Evolutionary conservation across 2,113 vertebrate genomes (phyloP).

Genomic region (Lethenteron reissneri): DNA sequence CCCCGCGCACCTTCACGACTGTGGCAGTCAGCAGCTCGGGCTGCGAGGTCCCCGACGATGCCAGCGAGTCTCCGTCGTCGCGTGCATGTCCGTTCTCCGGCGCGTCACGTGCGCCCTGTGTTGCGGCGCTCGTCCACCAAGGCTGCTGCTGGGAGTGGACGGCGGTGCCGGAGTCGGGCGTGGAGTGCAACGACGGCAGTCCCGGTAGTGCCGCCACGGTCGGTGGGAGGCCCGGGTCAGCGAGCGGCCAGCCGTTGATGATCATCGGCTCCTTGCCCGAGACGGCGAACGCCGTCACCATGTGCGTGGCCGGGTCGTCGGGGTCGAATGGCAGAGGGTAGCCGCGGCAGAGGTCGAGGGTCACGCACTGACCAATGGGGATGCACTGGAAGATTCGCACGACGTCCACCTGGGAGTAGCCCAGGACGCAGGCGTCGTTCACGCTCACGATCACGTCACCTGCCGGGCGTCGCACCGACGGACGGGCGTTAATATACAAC

Average conservation of each 20-base stretch:
- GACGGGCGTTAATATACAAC: no score
- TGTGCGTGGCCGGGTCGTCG: conserved; percentile 35
- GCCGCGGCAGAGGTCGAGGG: conserved; percentile 78
- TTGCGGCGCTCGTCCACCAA: neutral
- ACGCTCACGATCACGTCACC: conserved; percentile 15
- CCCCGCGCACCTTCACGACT: conserved; percentile 31
- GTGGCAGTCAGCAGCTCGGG: conserved; percentile 63
- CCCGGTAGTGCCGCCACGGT: conserved; percentile 32
- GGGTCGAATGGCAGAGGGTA: conserved; percentile 75
- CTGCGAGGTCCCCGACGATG: conserved; percentile 46
- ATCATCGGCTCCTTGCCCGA: conserved; percentile 10
- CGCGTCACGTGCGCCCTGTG: conserved; percentile 38
- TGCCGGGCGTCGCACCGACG: neutral
- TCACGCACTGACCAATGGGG: conserved; percentile 68
- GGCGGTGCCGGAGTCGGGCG: conserved; percentile 35
- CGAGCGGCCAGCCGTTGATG: conserved; percentile 28
- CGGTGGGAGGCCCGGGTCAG: conserved; percentile 24
- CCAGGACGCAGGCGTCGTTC: conserved; percentile 65
- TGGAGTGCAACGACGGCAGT: conserved; percentile 21
- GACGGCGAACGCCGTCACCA: conserved; percentile 31
- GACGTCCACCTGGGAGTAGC: conserved; percentile 88
- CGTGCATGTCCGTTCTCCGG: conserved; percentile 17
- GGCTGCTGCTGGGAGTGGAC: conserved; percentile 18
- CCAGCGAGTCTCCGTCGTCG: conserved; percentile 32
- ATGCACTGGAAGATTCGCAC: conserved; percentile 96